Evolutionary conservation across 2,113 vertebrate genomes (phyloP).

Genomic region (Gavia stellata): DNA sequence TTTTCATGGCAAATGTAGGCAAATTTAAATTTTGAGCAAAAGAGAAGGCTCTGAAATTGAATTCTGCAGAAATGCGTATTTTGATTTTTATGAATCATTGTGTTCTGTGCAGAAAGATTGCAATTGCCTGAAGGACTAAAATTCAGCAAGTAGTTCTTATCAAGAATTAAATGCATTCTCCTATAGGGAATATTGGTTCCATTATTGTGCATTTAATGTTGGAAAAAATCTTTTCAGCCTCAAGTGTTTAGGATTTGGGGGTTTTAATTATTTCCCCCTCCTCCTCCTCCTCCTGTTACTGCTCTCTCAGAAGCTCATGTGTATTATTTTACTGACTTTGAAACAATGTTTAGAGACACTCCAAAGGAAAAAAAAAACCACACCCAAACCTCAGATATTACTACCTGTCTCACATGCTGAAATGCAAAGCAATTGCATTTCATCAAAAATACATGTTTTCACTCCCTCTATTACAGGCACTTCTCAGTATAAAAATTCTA

Average conservation of each 20-base stretch:
- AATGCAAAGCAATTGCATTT: neutral
- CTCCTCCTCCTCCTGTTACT: neutral
- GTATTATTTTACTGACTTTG: constrained; percentile 11
- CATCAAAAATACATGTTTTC: neutral
- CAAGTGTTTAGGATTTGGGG: neutral
- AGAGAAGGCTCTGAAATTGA: neutral
- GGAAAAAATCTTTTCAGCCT: neutral
- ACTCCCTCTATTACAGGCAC: neutral
- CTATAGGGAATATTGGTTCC: neutral
- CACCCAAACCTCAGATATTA: neutral
- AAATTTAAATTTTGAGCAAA: neutral
- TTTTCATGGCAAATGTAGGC: neutral
- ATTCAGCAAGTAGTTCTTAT: neutral
- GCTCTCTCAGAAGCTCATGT: neutral
- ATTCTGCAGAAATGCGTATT: neutral
- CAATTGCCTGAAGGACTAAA: neutral
- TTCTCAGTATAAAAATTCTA: neutral
- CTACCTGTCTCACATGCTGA: neutral
- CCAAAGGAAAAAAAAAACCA: neutral
- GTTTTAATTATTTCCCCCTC: neutral
- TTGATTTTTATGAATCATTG: neutral
- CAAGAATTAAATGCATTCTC: neutral
- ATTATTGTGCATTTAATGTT: neutral
- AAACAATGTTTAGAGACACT: neutral
- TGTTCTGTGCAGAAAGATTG: neutral